phyloP scores from a whole-genome alignment of 2,888 invertebrate genomes.

The Megastigmus dorsalis region DNA sequence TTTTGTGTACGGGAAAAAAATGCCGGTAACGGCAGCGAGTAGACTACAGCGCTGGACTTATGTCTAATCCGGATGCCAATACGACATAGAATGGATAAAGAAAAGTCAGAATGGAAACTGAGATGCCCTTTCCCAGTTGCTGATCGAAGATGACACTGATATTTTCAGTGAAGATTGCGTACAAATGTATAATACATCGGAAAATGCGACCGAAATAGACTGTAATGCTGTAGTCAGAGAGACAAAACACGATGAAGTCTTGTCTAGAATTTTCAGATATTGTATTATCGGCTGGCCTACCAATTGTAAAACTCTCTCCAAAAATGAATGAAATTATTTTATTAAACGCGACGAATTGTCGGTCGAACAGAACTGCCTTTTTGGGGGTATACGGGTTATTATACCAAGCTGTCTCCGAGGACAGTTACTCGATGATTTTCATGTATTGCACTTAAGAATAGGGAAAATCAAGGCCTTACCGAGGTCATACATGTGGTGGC shows the following conservation, averaged over 20 bases:
- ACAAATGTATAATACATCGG: no score
- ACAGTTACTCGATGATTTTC: not conserved
- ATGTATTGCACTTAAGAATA: not conserved
- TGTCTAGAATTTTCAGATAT: no score
- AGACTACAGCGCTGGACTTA: conserved; percentile 61
- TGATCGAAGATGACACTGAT: conserved; percentile 13
- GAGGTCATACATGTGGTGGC: no score
- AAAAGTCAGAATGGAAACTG: conserved; percentile 21
- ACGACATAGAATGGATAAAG: conserved; percentile 28
- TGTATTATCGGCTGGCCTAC: conserved; percentile 40
- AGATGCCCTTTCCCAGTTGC: conserved; percentile 30
- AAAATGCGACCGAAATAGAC: not conserved
- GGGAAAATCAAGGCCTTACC: no score
- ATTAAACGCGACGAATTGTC: conserved; percentile 5
- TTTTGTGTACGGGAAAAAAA: conserved; percentile 58
- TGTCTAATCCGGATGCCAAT: conserved; percentile 31
- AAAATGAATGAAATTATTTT: not conserved
- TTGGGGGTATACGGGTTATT: not conserved
- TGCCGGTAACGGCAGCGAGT: conserved; percentile 57
- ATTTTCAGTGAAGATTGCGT: no score
- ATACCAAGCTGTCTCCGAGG: not conserved
- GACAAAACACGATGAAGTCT: not conserved
- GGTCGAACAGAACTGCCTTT: not conserved
- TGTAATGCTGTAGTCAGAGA: not conserved
- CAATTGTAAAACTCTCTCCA: conserved; percentile 7